These are phyloP conservation scores for Hydrochoerus hydrochaeris DNA, from an alignment of 2,113 vertebrate genomes.

Conservation along the genomic window DNA sequence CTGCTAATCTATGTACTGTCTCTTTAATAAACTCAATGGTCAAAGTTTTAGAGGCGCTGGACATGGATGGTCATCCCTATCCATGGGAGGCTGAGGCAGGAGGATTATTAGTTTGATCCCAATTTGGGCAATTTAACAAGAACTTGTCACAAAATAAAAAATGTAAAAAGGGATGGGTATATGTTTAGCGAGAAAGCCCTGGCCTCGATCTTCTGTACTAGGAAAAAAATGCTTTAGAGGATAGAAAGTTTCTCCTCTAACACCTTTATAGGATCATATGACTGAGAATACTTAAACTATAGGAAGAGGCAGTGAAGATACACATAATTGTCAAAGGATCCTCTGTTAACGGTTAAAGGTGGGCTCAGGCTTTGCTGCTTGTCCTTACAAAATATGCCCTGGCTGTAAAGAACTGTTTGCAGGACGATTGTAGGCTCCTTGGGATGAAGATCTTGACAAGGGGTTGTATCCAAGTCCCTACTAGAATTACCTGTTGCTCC, in stretches of 20 bases:
- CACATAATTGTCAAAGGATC: not conserved
- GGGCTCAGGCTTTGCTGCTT: conserved; percentile 35
- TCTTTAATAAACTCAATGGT: not conserved
- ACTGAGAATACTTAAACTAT: not conserved
- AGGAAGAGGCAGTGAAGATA: not conserved
- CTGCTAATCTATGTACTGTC: not conserved
- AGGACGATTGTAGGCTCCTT: not conserved
- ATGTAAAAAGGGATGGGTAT: not conserved
- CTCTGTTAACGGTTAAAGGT: conserved; percentile 1
- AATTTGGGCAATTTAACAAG: not conserved
- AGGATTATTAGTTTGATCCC: not conserved
- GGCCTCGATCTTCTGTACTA: not conserved
- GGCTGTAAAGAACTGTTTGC: not conserved
- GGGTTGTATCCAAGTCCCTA: not conserved
- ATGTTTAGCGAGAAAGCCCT: not conserved
- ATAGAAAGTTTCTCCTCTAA: not conserved
- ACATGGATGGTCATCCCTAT: not conserved
- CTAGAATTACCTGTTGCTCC: conserved; percentile 11
- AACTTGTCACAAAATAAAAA: not conserved
- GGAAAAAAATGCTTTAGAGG: not conserved
- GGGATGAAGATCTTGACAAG: conserved; percentile 46
- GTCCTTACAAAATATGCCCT: conserved; percentile 21
- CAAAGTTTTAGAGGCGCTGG: not conserved
- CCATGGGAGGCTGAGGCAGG: not conserved
- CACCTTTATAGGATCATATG: not conserved